phyloP scores from a whole-genome alignment of 1,140 invertebrate species.

The Panagrolaimus sp. region DNA sequence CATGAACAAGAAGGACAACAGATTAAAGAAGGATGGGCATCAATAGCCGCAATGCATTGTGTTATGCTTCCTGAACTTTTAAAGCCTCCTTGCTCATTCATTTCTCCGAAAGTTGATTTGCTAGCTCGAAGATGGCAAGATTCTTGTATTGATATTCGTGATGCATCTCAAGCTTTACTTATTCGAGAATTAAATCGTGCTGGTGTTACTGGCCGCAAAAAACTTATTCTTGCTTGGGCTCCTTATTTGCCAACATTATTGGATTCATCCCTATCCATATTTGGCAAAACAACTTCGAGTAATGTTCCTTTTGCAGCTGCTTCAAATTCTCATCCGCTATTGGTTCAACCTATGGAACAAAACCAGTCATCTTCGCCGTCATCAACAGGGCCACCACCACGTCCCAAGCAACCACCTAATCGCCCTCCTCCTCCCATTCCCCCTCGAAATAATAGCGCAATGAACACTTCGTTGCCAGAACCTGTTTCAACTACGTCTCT shows the following conservation, averaged over 20 bases:
- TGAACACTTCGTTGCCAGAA: neutral
- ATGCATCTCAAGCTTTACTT: conserved; percentile 88
- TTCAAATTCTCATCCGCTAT: conserved; percentile 7
- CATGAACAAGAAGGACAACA: conserved; percentile 66
- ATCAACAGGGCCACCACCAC: neutral
- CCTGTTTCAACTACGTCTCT: neutral
- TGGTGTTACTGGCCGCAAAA: conserved; percentile 70
- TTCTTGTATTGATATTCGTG: conserved; percentile 86
- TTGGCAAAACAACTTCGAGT: conserved; percentile 26
- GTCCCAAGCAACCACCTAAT: conserved; percentile 13
- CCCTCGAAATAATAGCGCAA: conserved; percentile 23
- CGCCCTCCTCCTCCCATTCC: conserved; percentile 46
- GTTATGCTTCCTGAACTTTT: conserved; percentile 79
- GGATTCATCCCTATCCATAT: conserved; percentile 54
- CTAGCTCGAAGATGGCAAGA: conserved; percentile 92
- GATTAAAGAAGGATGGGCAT: conserved; percentile 92
- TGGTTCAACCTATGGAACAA: neutral
- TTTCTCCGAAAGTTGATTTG: conserved; percentile 89
- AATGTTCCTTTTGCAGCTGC: conserved; percentile 21
- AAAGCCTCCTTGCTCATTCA: conserved; percentile 65
- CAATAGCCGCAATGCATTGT: conserved; percentile 88
- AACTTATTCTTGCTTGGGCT: conserved; percentile 86
- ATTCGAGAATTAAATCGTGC: conserved; percentile 79
- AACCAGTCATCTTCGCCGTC: neutral
- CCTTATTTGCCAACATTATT: conserved; percentile 74